phyloP scores from a whole-genome alignment of 2,888 invertebrate species.

The Griposia aprilina region DNA sequence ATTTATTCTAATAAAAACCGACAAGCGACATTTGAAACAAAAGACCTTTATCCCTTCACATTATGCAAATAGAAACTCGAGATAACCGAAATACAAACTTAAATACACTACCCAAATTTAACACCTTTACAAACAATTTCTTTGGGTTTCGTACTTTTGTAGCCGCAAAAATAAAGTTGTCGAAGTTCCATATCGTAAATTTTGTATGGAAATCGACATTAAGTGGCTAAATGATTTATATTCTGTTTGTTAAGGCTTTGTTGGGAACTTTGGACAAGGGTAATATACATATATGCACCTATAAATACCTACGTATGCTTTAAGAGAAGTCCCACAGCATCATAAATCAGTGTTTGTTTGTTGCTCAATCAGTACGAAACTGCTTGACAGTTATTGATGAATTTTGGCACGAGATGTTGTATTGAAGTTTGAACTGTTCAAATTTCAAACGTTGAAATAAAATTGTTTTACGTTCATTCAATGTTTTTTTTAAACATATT shows the following conservation, averaged over 20 bases:
- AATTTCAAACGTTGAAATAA: constrained; percentile 22
- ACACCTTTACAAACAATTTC: neutral
- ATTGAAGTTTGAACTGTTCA: constrained; percentile 21
- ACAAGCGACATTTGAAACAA: constrained; percentile 60
- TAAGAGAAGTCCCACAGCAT: constrained; percentile 26
- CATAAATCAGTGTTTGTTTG: constrained; percentile 56
- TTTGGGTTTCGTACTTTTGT: neutral
- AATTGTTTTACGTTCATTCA: constrained; percentile 28
- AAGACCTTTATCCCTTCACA: constrained; percentile 60
- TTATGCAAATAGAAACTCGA: constrained; percentile 59
- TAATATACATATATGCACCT: constrained; percentile 19
- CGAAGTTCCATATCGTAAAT: constrained; percentile 58
- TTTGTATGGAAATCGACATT: constrained; percentile 56
- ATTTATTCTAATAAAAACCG: constrained; percentile 3
- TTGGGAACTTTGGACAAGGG: constrained; percentile 55
- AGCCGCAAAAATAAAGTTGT: constrained; percentile 56
- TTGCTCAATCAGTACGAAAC: constrained; percentile 55
- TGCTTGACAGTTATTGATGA: constrained; percentile 60
- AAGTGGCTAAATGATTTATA: constrained; percentile 63
- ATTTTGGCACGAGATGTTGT: constrained; percentile 52
- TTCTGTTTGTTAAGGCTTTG: constrained; percentile 55
- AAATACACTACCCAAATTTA: neutral
- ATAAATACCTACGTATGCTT: neutral
- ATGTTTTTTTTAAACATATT: neutral
- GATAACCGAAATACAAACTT: constrained; percentile 49